Evolutionary conservation across 2,888 invertebrate genomes (phyloP), one percentile per base, ranked within the genome.

Genomic region (Cosmia pyralina): DNA sequence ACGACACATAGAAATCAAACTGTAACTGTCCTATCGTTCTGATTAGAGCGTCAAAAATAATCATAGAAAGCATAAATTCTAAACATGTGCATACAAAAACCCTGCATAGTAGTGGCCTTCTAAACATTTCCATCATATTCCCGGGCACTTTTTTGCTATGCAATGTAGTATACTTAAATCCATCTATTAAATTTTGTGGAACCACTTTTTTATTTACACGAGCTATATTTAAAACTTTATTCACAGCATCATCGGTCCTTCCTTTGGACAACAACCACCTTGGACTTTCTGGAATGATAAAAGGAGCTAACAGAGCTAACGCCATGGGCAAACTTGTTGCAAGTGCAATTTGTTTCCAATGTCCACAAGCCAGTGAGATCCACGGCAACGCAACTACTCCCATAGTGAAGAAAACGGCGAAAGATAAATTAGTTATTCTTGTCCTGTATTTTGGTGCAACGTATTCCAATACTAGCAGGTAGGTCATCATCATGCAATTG

Each of bases 401-500:
- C 4, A 85, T 44, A 0, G 90, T 88, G 58, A 90, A 94, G 76
- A 94, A 94, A 44, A 93, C 60, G 0, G 92, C 93, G 62, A 92
- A 94, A 0, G 94, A 89, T 60, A 94, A 71, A 85, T 94, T 94
- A 3, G 92, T 87, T n/a, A 92, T 88, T 4, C 91, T 34, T n/a
- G 93, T 92, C 72, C 94, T 92, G 69, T 94, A 93, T 79, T 91
- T 94, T 4, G 94, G 94, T 22, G 92, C 92, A 3, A 91, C 88
- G 76, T 92, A 94, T 83, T 95, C 95, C 52, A 95, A 79, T 28
- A 92, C 88, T 1, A 94, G 77, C 5, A 94, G 84, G 41, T 94
- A 95, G 0, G 85, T 87, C 93, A 95, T 93, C 87, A 93, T 93
- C 92, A 94, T 92, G 78, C 93, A 94, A 72, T 92, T 93, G 67